These are phyloP conservation scores for Gnatocerus cornutus DNA, from an alignment of 2,888 invertebrate species.

Conservation along the genomic window DNA sequence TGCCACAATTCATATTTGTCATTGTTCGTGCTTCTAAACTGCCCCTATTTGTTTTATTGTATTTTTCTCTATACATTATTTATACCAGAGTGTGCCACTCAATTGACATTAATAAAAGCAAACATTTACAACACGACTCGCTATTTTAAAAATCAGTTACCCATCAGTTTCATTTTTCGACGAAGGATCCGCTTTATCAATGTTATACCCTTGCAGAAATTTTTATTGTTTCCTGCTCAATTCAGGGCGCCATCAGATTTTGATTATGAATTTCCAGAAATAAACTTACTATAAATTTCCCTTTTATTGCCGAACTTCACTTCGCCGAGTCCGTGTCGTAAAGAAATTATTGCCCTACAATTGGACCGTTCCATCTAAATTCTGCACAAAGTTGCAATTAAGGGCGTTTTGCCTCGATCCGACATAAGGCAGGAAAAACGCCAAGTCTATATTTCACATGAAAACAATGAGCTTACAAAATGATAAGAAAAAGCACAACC, in stretches of 20 bases:
- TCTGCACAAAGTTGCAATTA: conserved; percentile 42
- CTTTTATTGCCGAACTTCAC: conserved; percentile 43
- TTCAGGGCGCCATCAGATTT: conserved; percentile 25
- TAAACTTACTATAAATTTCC: conserved; percentile 42
- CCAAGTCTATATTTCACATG: conserved; percentile 9
- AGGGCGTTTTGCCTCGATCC: conserved; percentile 24
- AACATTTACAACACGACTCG: conserved; percentile 33
- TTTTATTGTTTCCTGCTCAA: conserved; percentile 33
- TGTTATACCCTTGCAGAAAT: conserved; percentile 12
- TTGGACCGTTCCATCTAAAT: conserved; percentile 29
- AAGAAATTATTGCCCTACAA: conserved; percentile 36
- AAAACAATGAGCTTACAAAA: conserved; percentile 6
- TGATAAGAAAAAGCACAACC: neutral
- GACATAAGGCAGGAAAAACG: conserved; percentile 20
- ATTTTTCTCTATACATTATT: conserved; percentile 36
- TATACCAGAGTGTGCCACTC: conserved; percentile 16
- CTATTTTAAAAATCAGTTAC: neutral
- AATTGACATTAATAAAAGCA: conserved; percentile 39
- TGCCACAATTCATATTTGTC: conserved; percentile 47
- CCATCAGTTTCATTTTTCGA: neutral
- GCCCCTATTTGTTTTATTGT: conserved; percentile 28
- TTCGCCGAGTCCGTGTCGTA: conserved; percentile 37
- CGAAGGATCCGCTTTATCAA: neutral
- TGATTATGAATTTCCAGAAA: conserved; percentile 41
- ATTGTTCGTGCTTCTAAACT: conserved; percentile 35